Base-by-base conservation (phyloP, 2,113 vertebrate species). In the Helogale parvula region DNA sequence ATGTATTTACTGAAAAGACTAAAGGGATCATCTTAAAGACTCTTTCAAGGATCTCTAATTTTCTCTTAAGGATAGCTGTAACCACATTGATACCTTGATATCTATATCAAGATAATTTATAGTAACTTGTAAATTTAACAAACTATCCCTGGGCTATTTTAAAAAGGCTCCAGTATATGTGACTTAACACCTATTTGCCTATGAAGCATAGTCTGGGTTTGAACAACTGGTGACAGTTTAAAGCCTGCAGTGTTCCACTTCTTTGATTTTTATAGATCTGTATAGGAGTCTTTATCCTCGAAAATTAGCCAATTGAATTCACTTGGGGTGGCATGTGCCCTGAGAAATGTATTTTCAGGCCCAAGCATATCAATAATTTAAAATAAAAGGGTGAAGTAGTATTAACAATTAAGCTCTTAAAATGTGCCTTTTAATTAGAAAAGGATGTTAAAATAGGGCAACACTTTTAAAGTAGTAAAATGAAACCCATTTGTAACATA, bases 371-470 rank as follows among this genome's bases (percentile, higher is more conserved):
- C 68, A 97, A 83, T 92, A 96, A 74, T 91, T 96, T 89, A 92
- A 96, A 91, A 93, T 90, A 83, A 91, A 96, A 92, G 29, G 8
- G 33, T 84, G 13, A 95, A 94, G 45, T 1, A 33, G n/a, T 66
- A 79, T 57, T 65, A 97, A 77, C 84, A 94, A 68, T 66, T 95
- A 93, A 96, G 76, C 23, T 90, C 80, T 94, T 90, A 90, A 97
- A 97, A 50, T 0, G 2, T 74, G 63, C 0, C 27, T 97, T 95
- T 97, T 85, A 97, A 96, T 97, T 95, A 92, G 84, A 94, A 97
- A 92, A 92, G 7, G n/a, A 77, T 97, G 84, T 88, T 93, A 90
- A 96, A 97, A 90, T 81, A 84, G 23, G 65, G 57, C 65, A 97
- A 87, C 11, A 29, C 25, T 88, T 95, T 95, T 68, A 60, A 93